Percentiles rank a stretch among this genome's conserved stretches.
Conservation (phyloP, 2,888 invertebrate species). For the Oxyscelio sp. region DNA sequence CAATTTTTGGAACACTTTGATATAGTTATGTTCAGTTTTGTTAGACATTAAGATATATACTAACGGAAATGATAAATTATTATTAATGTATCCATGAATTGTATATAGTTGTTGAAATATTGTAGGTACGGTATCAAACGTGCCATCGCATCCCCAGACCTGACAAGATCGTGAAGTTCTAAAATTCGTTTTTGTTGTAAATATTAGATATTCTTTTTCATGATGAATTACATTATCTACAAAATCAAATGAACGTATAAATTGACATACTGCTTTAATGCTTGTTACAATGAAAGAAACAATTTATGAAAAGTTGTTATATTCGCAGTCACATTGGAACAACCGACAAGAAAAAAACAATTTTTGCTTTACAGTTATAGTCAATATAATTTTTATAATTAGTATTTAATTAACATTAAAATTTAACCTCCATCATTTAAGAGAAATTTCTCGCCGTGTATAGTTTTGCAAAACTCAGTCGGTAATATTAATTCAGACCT, state of each 20-base stretch:
- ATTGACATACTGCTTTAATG: too few relatives aligned
- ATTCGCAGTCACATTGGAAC: too few relatives aligned
- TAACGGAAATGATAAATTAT: background rate
- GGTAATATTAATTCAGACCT: constrained; percentile 3
- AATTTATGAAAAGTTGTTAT: too few relatives aligned
- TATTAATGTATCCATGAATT: constrained; percentile 3
- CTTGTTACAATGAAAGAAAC: too few relatives aligned
- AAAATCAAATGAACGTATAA: too few relatives aligned
- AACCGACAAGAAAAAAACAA: constrained; percentile 8
- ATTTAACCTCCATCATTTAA: constrained; percentile 18
- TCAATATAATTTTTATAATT: too few relatives aligned
- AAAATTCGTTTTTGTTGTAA: constrained; percentile 17
- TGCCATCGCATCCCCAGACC: constrained; percentile 13
- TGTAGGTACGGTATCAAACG: constrained; percentile 15
- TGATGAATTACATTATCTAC: background rate
- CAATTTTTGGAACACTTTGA: background rate
- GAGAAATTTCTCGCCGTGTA: constrained; percentile 4
- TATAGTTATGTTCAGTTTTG: background rate
- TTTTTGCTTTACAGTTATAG: too few relatives aligned
- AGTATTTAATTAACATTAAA: constrained; percentile 8
- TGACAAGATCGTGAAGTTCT: background rate
- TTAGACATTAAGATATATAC: constrained; percentile 5
- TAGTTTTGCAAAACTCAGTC: constrained; percentile 2
- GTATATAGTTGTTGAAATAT: constrained; percentile 21
- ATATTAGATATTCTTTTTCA: constrained; percentile 7